Percentiles rank a stretch among this genome's conserved stretches.
Conservation (phyloP, 1,140 invertebrate species). For the Penaeus japonicus region DNA sequence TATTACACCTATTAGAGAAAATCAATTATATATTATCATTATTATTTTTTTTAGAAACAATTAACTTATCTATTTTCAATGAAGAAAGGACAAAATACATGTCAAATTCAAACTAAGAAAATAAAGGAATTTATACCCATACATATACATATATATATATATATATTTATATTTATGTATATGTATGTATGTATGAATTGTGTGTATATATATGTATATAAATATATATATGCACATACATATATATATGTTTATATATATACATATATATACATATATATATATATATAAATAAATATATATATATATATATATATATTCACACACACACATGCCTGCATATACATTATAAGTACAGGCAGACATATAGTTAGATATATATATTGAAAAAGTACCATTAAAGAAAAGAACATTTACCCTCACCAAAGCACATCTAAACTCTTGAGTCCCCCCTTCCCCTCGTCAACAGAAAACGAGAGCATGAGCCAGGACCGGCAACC, state of each 20-base stretch:
- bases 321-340: no score
- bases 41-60: no score
- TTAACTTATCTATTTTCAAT: not conserved
- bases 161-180: slow-evolving; percentile 8
- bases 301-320: not conserved
- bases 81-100: not conserved
- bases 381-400: no score
- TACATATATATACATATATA: not conserved
- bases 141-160: not conserved
- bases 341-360: no score
- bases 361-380: no score
- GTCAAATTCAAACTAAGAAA: not conserved
- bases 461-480: no score
- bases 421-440: no score
- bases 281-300: not conserved
- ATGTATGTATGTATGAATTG: not conserved
- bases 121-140: not conserved
- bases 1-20: no score
- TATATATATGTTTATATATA: not conserved
- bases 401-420: no score
- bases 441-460: no score
- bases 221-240: not conserved
- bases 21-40: no score
- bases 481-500: not conserved
- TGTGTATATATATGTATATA: not conserved